Conservation (phyloP, 2,797 vertebrate genomes). For the Kryptopterus vitreolus region DNA sequence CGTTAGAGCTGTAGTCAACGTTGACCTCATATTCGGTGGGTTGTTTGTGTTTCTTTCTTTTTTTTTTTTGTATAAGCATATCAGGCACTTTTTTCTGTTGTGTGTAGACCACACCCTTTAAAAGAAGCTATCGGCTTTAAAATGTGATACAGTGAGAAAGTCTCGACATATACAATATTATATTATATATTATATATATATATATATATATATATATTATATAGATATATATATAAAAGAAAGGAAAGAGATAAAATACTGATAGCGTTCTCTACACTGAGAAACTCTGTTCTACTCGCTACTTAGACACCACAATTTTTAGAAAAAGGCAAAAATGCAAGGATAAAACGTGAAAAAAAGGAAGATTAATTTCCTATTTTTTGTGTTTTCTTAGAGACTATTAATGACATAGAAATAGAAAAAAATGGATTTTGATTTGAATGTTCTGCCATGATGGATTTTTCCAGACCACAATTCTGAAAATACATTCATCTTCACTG, state of each 20-base stretch:
- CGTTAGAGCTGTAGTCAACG: constrained; percentile 6
- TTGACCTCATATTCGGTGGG: neutral
- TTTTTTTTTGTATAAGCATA: neutral
- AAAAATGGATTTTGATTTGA: too few species aligned
- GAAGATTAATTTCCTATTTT: too few species aligned
- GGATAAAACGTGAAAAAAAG: too few species aligned
- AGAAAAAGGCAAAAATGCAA: too few species aligned
- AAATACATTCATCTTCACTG: neutral
- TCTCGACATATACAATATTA: neutral
- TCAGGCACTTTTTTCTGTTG: neutral
- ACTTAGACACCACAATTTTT: neutral
- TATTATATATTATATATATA: too few species aligned
- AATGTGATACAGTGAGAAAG: neutral
- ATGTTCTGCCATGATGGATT: too few species aligned
- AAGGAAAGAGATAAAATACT: neutral
- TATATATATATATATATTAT: too few species aligned
- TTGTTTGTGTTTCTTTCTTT: neutral
- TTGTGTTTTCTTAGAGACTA: too few species aligned
- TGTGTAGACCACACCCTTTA: neutral
- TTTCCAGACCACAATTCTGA: neutral
- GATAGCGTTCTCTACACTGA: too few species aligned
- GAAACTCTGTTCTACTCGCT: neutral
- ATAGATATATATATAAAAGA: neutral
- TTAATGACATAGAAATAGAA: neutral
- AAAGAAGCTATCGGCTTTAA: neutral